Evolutionary conservation across 2,797 vertebrate genomes (phyloP).

Genomic region (Kryptolebias ocellatus): DNA sequence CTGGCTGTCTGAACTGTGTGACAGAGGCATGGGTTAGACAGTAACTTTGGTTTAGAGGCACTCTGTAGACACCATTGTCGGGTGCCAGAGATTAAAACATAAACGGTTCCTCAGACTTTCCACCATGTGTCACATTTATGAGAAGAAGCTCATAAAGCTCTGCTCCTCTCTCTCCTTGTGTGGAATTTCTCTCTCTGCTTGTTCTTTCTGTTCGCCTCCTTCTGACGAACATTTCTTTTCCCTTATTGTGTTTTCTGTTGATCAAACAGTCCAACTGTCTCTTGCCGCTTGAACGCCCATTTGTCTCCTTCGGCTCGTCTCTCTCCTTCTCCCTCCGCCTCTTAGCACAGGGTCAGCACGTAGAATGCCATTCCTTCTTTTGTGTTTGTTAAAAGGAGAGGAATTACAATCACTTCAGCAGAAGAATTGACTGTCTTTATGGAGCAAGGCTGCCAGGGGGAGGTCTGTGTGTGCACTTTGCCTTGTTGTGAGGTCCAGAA

Average conservation of each 20-base stretch:
- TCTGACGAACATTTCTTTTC: constrained; percentile 21
- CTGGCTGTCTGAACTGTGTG: no score
- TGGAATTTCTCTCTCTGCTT: background rate
- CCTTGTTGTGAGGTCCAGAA: constrained; percentile 40
- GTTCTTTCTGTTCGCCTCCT: constrained; percentile 1
- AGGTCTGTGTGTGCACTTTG: constrained; percentile 32
- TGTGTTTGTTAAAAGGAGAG: constrained; percentile 57
- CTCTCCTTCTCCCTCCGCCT: constrained; percentile 21
- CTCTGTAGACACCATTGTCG: no score
- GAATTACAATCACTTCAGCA: constrained; percentile 64
- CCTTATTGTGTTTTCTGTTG: constrained; percentile 37
- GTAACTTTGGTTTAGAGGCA: no score
- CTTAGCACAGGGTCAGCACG: constrained; percentile 55
- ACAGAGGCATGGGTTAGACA: no score
- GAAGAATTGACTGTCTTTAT: constrained; percentile 70
- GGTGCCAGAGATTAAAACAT: background rate
- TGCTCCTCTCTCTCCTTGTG: background rate
- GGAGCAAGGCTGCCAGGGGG: constrained; percentile 50
- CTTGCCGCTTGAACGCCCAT: constrained; percentile 31
- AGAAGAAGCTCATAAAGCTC: constrained; percentile 2
- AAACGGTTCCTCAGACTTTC: background rate
- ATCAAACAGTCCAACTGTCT: constrained; percentile 49
- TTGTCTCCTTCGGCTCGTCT: constrained; percentile 46
- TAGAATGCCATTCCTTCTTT: constrained; percentile 55
- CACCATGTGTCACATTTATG: background rate